Evolutionary conservation across 2,888 invertebrate species (phyloP).

Genomic region (Melanargia galathea): DNA sequence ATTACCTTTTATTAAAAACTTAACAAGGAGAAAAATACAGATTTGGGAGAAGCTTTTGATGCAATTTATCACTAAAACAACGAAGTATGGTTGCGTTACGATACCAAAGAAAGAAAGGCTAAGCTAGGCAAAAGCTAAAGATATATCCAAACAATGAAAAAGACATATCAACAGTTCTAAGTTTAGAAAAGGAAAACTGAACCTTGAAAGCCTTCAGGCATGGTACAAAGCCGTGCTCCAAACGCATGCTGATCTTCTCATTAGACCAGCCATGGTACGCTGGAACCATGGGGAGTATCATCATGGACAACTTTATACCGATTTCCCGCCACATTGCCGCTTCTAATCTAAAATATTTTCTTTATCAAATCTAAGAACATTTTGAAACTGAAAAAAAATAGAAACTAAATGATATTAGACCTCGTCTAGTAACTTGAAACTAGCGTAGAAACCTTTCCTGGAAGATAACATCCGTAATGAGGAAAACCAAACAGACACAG

Average conservation of each 20-base stretch:
- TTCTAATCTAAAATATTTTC: slow-evolving; percentile 66
- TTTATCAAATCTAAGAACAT: neutral
- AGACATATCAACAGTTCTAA: too few relatives aligned
- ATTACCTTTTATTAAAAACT: too few relatives aligned
- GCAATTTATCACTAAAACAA: neutral
- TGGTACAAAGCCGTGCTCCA: slow-evolving; percentile 82
- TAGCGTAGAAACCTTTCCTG: too few relatives aligned
- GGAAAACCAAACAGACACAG: too few relatives aligned
- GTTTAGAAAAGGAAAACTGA: neutral
- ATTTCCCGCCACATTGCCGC: slow-evolving; percentile 84
- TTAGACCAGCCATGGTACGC: slow-evolving; percentile 79
- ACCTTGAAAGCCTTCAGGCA: slow-evolving; percentile 75
- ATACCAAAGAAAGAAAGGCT: too few relatives aligned
- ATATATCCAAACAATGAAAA: too few relatives aligned
- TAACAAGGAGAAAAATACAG: neutral
- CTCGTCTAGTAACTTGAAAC: too few relatives aligned
- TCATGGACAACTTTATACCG: slow-evolving; percentile 80
- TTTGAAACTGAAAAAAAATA: neutral
- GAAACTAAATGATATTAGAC: too few relatives aligned
- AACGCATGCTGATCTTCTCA: slow-evolving; percentile 78
- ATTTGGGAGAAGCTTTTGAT: neutral
- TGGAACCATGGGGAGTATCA: slow-evolving; percentile 78
- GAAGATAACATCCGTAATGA: too few relatives aligned
- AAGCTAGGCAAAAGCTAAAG: too few relatives aligned
- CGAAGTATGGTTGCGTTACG: neutral